Base-by-base conservation (phyloP, 2,113 vertebrate genomes). In the Grammomys dolichurus region DNA sequence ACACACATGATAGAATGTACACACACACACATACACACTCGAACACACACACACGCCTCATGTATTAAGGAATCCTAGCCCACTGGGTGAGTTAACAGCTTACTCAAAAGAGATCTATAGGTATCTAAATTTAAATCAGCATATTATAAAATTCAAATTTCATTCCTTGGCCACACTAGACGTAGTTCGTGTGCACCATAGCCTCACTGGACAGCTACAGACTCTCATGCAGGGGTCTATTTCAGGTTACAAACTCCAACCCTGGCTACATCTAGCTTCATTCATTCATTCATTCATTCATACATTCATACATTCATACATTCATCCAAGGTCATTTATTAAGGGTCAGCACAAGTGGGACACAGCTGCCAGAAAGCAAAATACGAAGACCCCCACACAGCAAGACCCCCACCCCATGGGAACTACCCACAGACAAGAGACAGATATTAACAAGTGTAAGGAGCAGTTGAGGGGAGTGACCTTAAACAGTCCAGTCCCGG, bases 181-280 rank as follows among this genome's bases (percentile, higher is more conserved):
- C 76, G 10, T 36, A 0, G 0, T 31, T 33, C 46, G 2, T 14
- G 7, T 5, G 13, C 54, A 48, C 80, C 51, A 0, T 0, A 3
- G 16, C 28, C 86, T 17, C 6, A 26, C 4, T 5, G 0, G 7
- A 73, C 33, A 14, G 22, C 7, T 5, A 0, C 51, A 26, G 93
- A 13, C 13, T 1, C 11, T 33, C 1, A 31, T 1, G 1, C 20
- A 4, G 77, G 43, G 46, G 16, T 0, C 43, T 36, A 20, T 13
- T 9, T 26, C 19, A 7, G 46, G 0, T 36, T 43, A 31, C 36
- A 51, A 19, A 17, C 36, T 8, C 90, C 77, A 65, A 46, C 56
- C 43, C 31, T 5, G 65, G 69, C 46, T 17, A 26, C 5, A 5
- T n/a, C 85, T 60, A n/a, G 67, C 77, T 82, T 33, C 65, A 10